Evolutionary conservation across 1,140 invertebrate species (phyloP).

Genomic region (Choristoneura fumiferana): DNA sequence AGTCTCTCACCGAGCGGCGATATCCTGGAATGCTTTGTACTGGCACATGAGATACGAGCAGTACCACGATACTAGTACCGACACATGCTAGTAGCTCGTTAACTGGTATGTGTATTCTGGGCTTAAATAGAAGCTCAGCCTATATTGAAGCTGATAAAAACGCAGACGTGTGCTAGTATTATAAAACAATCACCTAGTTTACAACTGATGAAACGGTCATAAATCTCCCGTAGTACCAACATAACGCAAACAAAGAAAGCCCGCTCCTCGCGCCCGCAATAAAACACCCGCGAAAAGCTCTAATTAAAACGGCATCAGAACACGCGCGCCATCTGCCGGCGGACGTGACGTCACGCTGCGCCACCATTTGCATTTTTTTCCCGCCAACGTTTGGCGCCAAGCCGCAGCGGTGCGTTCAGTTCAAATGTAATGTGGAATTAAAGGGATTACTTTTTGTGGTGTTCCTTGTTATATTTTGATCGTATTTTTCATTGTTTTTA

Average conservation of each 20-base stretch:
- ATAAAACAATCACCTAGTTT: neutral
- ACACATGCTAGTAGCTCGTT: too few species aligned
- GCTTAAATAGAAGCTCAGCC: too few species aligned
- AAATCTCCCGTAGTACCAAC: slow-evolving; percentile 8
- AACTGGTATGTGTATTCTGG: too few species aligned
- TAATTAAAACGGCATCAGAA: slow-evolving; percentile 30
- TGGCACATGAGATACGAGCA: too few species aligned
- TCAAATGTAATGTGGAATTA: slow-evolving; percentile 9
- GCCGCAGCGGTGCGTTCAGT: slow-evolving; percentile 7
- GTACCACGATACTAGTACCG: too few species aligned
- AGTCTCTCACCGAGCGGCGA: too few species aligned
- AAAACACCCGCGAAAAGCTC: slow-evolving; percentile 11
- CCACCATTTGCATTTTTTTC: slow-evolving; percentile 42
- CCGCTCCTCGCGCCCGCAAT: neutral
- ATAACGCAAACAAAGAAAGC: slow-evolving; percentile 14
- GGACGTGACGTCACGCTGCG: slow-evolving; percentile 37
- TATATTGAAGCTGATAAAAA: too few species aligned
- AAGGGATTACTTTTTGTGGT: neutral
- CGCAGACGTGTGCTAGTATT: too few species aligned
- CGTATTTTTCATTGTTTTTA: too few species aligned
- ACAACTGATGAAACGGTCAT: slow-evolving; percentile 1
- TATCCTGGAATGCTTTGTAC: too few species aligned
- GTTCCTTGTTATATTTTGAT: too few species aligned
- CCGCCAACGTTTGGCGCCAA: slow-evolving; percentile 23
- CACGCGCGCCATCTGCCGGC: slow-evolving; percentile 27